Evolutionary conservation across 1,140 invertebrate species (phyloP).

Genomic region (Heliconius hewitsoni): DNA sequence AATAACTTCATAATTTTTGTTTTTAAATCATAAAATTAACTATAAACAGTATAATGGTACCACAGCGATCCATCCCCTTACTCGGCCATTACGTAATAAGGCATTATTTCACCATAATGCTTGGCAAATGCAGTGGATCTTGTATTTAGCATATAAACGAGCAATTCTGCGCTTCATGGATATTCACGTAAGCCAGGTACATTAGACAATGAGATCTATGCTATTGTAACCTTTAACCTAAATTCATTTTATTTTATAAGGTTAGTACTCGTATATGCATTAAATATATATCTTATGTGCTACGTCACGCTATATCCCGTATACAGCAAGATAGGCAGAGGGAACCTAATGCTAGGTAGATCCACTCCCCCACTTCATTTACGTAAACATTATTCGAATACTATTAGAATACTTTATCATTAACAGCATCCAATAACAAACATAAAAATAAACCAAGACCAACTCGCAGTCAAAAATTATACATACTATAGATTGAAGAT

Average conservation of each 20-base stretch:
- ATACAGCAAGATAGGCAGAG: no score
- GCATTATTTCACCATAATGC: slow-evolving; percentile 35
- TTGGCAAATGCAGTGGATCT: slow-evolving; percentile 41
- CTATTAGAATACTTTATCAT: neutral
- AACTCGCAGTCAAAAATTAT: slow-evolving; percentile 2
- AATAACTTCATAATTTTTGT: neutral
- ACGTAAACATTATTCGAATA: no score
- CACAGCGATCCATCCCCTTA: neutral
- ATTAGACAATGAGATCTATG: slow-evolving; percentile 28
- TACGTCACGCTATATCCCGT: no score
- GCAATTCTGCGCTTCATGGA: slow-evolving; percentile 42
- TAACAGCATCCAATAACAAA: neutral
- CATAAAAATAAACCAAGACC: slow-evolving; percentile 3
- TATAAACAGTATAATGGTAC: neutral
- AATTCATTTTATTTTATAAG: neutral
- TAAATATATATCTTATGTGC: no score
- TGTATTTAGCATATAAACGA: slow-evolving; percentile 51
- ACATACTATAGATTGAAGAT: neutral
- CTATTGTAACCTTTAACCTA: slow-evolving; percentile 18
- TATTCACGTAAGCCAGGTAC: slow-evolving; percentile 40
- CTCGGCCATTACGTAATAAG: slow-evolving; percentile 16
- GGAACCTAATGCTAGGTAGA: no score
- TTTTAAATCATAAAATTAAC: neutral
- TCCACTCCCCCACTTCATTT: no score
- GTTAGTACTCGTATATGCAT: no score